Evolutionary conservation across 2,888 invertebrate genomes (phyloP).

Genomic region (Leucoma salicis): DNA sequence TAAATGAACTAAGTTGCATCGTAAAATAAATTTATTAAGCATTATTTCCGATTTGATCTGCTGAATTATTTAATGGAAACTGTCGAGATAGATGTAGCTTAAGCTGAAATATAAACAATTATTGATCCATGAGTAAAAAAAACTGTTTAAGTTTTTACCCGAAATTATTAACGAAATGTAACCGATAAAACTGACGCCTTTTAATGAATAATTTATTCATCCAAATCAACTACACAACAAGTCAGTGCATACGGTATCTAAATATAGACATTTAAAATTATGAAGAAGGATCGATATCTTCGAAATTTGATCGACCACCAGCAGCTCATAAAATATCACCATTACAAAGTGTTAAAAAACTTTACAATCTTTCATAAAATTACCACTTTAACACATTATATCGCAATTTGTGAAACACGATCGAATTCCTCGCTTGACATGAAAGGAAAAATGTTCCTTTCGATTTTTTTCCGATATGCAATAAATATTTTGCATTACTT

Average conservation of each 20-base stretch:
- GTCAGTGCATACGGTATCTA: neutral
- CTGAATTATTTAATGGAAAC: neutral
- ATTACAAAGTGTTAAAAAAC: constrained; percentile 38
- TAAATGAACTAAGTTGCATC: neutral
- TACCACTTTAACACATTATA: constrained; percentile 45
- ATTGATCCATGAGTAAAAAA: too few relatives aligned
- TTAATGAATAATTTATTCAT: constrained; percentile 1
- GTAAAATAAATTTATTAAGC: neutral
- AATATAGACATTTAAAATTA: constrained; percentile 33
- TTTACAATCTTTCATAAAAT: constrained; percentile 50
- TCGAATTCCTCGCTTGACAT: constrained; percentile 66
- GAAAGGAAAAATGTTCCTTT: constrained; percentile 50
- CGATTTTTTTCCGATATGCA: constrained; percentile 54
- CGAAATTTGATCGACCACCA: constrained; percentile 33
- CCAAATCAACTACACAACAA: too few relatives aligned
- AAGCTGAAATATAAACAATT: neutral
- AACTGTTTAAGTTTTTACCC: too few relatives aligned
- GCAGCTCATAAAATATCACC: constrained; percentile 35
- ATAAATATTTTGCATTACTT: constrained; percentile 66
- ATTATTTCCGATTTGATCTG: neutral
- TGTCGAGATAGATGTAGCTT: neutral
- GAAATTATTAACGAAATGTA: too few relatives aligned
- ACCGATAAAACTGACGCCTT: too few relatives aligned
- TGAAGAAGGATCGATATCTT: constrained; percentile 36
- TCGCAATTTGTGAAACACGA: constrained; percentile 58